Evolutionary conservation across 92 coral and sea anemone species (phyloP).

Genomic region (Hydrozoanthus gracilis): DNA sequence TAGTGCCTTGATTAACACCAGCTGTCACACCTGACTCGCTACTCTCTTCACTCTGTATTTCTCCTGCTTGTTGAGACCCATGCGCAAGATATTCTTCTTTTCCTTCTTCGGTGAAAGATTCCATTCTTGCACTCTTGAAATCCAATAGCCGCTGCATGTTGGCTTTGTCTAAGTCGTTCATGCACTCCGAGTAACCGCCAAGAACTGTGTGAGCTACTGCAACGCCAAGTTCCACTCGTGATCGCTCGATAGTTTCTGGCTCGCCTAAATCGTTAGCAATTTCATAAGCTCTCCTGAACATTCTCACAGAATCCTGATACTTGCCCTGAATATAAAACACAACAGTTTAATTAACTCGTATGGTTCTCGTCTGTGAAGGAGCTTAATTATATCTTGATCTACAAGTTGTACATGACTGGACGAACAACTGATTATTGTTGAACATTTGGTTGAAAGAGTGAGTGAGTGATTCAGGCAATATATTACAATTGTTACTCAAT

Average conservation of each 20-base stretch:
- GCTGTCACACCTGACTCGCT: slow-evolving; percentile 60
- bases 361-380: background rate
- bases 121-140: slow-evolving; percentile 88
- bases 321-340: slow-evolving; percentile 69
- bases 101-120: slow-evolving; percentile 74
- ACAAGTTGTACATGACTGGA: background rate
- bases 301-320: slow-evolving; percentile 85
- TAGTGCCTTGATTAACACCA: slow-evolving; percentile 34
- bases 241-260: slow-evolving; percentile 73
- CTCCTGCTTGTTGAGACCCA: slow-evolving; percentile 29
- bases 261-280: slow-evolving; percentile 86
- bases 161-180: slow-evolving; percentile 75
- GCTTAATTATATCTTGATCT: background rate
- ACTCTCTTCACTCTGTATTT: slow-evolving; percentile 50
- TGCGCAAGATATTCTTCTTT: slow-evolving; percentile 33
- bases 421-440: too few species aligned
- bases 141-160: slow-evolving; percentile 80
- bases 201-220: slow-evolving; percentile 85
- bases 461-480: too few species aligned
- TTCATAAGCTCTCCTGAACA: slow-evolving; percentile 94
- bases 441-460: too few species aligned
- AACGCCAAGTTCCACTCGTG: slow-evolving; percentile 90
- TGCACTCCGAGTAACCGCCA: slow-evolving; percentile 80
- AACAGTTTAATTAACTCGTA: background rate
- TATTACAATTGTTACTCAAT: too few species aligned